Base-by-base conservation (phyloP, 2,113 vertebrate genomes). In the Labeo rohita region DNA sequence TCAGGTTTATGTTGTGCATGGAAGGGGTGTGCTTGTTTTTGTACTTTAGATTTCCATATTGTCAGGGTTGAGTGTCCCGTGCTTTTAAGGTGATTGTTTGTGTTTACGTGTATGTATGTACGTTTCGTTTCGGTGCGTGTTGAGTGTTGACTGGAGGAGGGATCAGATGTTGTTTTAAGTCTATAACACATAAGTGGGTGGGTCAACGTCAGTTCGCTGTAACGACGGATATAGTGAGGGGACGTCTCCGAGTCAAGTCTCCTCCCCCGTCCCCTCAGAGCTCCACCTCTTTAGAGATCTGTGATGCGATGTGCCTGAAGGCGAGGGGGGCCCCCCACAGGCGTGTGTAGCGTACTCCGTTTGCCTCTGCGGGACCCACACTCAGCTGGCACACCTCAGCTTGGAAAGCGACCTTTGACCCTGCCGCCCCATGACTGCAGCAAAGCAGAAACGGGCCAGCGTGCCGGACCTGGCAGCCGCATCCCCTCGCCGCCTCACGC, bases 331-430 rank as follows among this genome's bases (percentile, higher is more conserved):
- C 96, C 92, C 96, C 96, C 23, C 95, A 96, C 87, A 96, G 95
- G 52, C 96, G 94, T 43, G 95, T 96, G 93, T 96, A 97, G 86
- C 95, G 96, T 70, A 97, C 96, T 4, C 96, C 96, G 23, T 94
- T 94, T 72, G 96, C 94, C 83, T 95, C 95, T 0, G 95, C 92
- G 88, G 91, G 89, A 90, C 92, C 93, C 1, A 94, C 93, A 86
- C 96, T 96, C 90, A 97, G 95, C 87, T 96, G 96, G 93, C 96
- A 98, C 90, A 97, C 96, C 92, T 98, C 96, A 66, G 96, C 96
- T 93, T 97, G 95, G 36, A 96, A 96, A 91, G 94, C 95, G 92
- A 96, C 95, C 80, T 94, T 93, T 91, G 95, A 93, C 85, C 94
- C 94, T 83, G 94, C 94, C 90, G 91, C 91, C 90, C 95, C 95